Base-by-base conservation (phyloP, 2,888 invertebrate species). In the Melipona bicolor region DNA sequence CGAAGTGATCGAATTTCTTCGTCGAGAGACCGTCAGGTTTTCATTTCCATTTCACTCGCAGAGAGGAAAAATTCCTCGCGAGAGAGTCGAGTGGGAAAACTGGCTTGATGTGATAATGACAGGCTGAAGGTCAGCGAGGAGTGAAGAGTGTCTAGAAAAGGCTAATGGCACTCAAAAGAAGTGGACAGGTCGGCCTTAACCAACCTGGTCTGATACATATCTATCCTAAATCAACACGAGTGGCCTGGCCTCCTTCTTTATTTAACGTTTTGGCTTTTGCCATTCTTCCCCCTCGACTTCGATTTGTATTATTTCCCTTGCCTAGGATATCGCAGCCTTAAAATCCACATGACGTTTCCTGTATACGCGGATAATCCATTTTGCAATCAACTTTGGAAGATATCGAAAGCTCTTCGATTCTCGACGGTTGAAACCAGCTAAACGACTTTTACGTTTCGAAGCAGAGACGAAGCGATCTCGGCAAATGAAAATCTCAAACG, bases 161-260 rank as follows among this genome's bases (percentile, higher is more conserved):
- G 91, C 92, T 93, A 92, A 94, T 94, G 93, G 93, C 91, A 90
- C 94, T 94, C 90, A n/a, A n/a, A n/a, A n/a, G 81, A 94, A 90
- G 90, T 92, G n/a, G 94, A 93, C 93, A 92, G 93, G 92, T 92
- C 91, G 92, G 93, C 93, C 93, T 93, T 91, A 90, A 87, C 89
- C 90, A 88, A 91, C 90, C 86, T 89, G 85, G 89, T 83, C 90
- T 89, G 94, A 94, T 94, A 94, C 93, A 91, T 92, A 94, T 94
- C 94, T 94, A 93, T 93, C 94, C 94, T 94, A 94, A 94, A 94
- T 89, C 92, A 94, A 94, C 93, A 94, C 76, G 87, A 90, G 56
- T 73, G 73, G 74, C 72, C 59, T 21, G 56, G 70, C 79, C 79
- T 74, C 77, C 78, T 87, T 87, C 43, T 43, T 88, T 90, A 90